Percentiles rank a stretch among this genome's conserved stretches.
phyloP scores from a whole-genome alignment of 2,888 invertebrate genomes.

The Reticulitermes lucifugus region DNA sequence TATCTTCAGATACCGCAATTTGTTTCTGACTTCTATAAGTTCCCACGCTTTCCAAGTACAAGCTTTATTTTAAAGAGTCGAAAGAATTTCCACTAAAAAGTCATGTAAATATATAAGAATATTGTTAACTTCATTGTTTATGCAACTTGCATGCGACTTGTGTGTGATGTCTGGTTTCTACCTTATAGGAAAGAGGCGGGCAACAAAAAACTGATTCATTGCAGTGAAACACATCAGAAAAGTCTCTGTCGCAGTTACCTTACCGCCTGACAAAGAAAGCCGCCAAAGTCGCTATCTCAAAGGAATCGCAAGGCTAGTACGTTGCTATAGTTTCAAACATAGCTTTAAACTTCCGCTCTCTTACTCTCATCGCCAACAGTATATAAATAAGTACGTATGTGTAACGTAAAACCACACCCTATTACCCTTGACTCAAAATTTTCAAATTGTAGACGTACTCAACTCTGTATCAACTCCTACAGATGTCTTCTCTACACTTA shows the following conservation, averaged over 20 bases:
- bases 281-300: slow-evolving; percentile 23
- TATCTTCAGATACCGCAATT: background rate
- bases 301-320: slow-evolving; percentile 13
- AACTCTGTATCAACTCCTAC: too few species aligned
- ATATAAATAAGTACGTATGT: background rate
- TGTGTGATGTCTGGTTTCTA: slow-evolving; percentile 4
- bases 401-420: background rate
- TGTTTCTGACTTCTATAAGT: background rate
- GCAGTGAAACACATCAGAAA: slow-evolving; percentile 36
- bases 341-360: background rate
- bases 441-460: too few species aligned
- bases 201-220: slow-evolving; percentile 37
- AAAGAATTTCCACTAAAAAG: background rate
- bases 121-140: slow-evolving; percentile 18
- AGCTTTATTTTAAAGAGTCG: background rate
- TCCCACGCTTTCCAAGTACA: slow-evolving; percentile 25
- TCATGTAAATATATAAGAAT: slow-evolving; percentile 9
- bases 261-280: background rate
- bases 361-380: background rate
- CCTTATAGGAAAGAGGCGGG: slow-evolving; percentile 6
- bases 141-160: slow-evolving; percentile 29
- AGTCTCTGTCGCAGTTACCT: background rate
- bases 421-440: background rate
- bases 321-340: background rate
- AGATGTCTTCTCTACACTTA: too few species aligned